Conservation (phyloP, 2,888 invertebrate species). For the Cyclophora albipunctata region DNA sequence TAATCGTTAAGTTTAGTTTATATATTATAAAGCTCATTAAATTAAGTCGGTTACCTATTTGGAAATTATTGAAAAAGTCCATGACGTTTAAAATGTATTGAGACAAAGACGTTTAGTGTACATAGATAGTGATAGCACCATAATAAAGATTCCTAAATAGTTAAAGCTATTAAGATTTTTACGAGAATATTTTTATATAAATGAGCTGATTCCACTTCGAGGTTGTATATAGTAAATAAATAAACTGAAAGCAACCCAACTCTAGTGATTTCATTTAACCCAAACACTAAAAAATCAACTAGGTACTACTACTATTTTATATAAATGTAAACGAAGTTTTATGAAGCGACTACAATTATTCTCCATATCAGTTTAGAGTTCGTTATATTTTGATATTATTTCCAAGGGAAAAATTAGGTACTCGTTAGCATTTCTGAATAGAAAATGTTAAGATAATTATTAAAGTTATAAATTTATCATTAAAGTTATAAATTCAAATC, state of each 20-base stretch:
- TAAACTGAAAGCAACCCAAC: background rate
- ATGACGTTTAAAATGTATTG: conserved; percentile 23
- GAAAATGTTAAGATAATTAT: no score
- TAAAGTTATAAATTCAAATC: no score
- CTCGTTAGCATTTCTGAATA: no score
- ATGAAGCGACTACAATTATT: no score
- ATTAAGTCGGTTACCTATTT: conserved; percentile 15
- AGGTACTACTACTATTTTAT: background rate
- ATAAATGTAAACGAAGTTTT: no score
- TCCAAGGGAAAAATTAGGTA: no score
- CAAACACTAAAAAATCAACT: background rate
- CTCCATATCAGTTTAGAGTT: no score
- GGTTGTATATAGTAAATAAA: conserved; percentile 32
- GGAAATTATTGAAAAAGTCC: conserved; percentile 22
- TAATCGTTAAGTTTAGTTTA: conserved; percentile 43
- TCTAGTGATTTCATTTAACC: no score
- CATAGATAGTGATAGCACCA: conserved; percentile 53
- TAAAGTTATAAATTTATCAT: no score
- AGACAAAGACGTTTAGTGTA: conserved; percentile 68
- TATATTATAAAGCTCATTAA: conserved; percentile 8
- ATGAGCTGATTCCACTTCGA: conserved; percentile 30
- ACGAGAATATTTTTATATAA: conserved; percentile 33
- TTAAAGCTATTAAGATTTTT: conserved; percentile 44
- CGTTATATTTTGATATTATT: no score
- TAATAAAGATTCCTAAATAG: conserved; percentile 70